phyloP scores from a whole-genome alignment of 2,888 invertebrate species.

The Mystacides longicornis region DNA sequence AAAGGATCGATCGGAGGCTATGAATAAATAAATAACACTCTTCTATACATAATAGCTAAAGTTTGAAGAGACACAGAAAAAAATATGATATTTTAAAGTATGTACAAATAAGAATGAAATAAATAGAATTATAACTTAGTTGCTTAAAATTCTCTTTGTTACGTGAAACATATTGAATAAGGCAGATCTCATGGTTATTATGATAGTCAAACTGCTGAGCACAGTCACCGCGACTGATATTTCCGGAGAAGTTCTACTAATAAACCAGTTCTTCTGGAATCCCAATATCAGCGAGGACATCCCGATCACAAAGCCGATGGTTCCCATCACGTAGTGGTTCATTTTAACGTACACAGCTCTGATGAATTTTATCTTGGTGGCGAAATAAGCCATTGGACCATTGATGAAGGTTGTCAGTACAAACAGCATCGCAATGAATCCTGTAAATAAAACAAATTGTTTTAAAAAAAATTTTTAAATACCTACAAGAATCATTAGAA shows the following conservation, averaged over 20 bases:
- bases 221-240: constrained; percentile 15
- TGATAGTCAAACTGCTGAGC: constrained; percentile 17
- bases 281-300: constrained; percentile 15
- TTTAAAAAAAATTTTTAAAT: no score
- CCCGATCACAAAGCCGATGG: constrained; percentile 13
- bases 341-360: constrained; percentile 16
- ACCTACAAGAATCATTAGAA: no score
- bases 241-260: constrained; percentile 11
- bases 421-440: constrained; percentile 17
- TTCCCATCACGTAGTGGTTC: constrained; percentile 15
- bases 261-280: constrained; percentile 21
- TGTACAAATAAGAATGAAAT: no score
- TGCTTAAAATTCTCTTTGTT: constrained; percentile 7
- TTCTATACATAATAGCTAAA: no score
- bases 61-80: no score
- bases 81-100: no score
- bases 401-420: constrained; percentile 11
- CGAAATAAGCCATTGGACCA: constrained; percentile 17
- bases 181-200: constrained; percentile 19
- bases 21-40: no score
- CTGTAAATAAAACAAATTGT: constrained; percentile 13
- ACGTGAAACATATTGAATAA: constrained; percentile 12
- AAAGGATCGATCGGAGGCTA: no score
- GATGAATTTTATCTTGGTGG: constrained; percentile 7
- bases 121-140: background rate